These are phyloP conservation scores for Drosophila nigritarsus DNA, from an alignment of 2,888 invertebrate genomes.

Conservation along the genomic window DNA sequence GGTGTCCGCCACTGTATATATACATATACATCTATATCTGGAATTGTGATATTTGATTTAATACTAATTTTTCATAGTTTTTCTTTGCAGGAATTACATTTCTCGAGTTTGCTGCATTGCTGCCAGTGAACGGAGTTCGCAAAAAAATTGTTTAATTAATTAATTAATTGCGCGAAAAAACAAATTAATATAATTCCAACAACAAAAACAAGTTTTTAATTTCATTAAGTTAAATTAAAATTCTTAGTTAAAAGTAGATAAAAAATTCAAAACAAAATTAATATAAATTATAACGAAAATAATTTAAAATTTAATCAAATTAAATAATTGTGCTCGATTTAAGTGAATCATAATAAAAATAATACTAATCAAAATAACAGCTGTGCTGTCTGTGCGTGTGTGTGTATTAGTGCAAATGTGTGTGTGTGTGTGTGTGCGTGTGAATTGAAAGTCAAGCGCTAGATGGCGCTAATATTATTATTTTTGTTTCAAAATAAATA, in stretches of 20 bases:
- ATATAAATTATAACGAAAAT: constrained; percentile 15
- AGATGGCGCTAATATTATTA: constrained; percentile 60
- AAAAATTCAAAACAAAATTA: constrained; percentile 3
- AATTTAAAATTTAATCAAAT: constrained; percentile 16
- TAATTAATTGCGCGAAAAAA: constrained; percentile 52
- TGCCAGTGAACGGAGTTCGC: constrained; percentile 53
- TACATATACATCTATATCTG: neutral
- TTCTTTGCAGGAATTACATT: constrained; percentile 66
- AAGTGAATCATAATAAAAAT: constrained; percentile 17
- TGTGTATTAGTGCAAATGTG: constrained; percentile 16
- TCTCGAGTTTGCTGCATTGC: constrained; percentile 72
- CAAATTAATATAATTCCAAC: constrained; percentile 27
- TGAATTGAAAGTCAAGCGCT: constrained; percentile 64
- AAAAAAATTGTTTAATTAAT: constrained; percentile 49
- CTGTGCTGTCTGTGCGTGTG: constrained; percentile 32
- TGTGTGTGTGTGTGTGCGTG: constrained; percentile 17
- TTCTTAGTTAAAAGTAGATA: constrained; percentile 55
- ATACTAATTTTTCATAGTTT: constrained; percentile 19
- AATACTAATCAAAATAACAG: constrained; percentile 39
- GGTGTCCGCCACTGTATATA: no score
- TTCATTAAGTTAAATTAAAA: constrained; percentile 60
- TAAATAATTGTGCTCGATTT: constrained; percentile 36
- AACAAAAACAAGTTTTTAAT: constrained; percentile 57
- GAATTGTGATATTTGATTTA: neutral
- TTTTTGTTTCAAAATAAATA: constrained; percentile 42